Evolutionary conservation across 2,888 invertebrate genomes (phyloP).

Genomic region (Pachydiplax longipennis): DNA sequence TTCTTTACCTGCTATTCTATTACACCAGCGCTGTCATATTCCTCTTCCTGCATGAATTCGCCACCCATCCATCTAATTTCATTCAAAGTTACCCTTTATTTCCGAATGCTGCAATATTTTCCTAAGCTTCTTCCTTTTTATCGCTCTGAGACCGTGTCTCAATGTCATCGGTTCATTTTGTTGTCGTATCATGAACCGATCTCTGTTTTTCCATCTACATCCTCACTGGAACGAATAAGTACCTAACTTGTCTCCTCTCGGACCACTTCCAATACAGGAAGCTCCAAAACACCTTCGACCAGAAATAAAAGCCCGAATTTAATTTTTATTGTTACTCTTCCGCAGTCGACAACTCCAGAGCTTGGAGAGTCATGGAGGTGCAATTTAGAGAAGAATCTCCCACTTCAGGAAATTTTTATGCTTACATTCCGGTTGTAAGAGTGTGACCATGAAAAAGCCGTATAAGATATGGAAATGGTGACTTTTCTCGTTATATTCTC

Average conservation of each 20-base stretch:
- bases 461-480: not conserved
- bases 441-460: not conserved
- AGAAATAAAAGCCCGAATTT: not conserved
- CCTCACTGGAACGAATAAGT: not conserved
- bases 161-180: not conserved
- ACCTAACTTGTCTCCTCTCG: not conserved
- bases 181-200: not conserved
- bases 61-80: too few species aligned
- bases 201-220: not conserved
- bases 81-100: too few species aligned
- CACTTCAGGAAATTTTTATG: not conserved
- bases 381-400: not conserved
- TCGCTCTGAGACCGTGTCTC: not conserved
- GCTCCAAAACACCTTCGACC: not conserved
- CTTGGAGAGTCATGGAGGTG: not conserved
- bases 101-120: too few species aligned
- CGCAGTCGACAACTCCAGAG: not conserved
- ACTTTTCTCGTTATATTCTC: not conserved
- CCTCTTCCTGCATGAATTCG: too few species aligned
- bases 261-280: not conserved
- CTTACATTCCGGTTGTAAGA: not conserved
- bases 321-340: not conserved
- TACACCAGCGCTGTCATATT: too few species aligned
- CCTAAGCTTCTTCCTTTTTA: not conserved
- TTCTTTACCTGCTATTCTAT: too few species aligned